Evolutionary conservation across 2,797 vertebrate genomes (phyloP).

Genomic region (Kryptopterus vitreolus): DNA sequence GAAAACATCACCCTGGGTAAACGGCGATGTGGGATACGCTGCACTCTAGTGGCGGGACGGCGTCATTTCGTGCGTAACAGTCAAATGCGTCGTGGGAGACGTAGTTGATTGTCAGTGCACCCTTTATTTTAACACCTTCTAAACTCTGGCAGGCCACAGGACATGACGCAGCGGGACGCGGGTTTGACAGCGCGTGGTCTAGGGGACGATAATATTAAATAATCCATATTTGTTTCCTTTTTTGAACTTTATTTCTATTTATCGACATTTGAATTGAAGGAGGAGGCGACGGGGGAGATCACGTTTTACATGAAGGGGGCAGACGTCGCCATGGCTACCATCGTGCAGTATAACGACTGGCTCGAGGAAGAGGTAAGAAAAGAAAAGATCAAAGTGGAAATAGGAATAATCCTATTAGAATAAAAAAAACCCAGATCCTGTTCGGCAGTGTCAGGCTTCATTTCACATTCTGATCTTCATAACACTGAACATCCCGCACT

Average conservation of each 20-base stretch:
- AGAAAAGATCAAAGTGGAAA: background rate
- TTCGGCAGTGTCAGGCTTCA: conserved; percentile 42
- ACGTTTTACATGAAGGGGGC: conserved; percentile 98
- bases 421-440: no score
- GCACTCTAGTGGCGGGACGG: no score
- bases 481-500: conserved; percentile 85
- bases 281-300: conserved; percentile 92
- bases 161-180: no score
- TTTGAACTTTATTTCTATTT: conserved; percentile 9
- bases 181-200: no score
- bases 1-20: no score
- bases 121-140: no score
- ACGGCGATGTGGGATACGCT: no score
- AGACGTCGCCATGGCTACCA: conserved; percentile 91
- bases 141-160: no score
- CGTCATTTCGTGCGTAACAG: no score
- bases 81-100: no score
- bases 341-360: conserved; percentile 99
- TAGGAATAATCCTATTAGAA: no score
- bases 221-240: background rate
- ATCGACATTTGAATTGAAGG: conserved; percentile 68
- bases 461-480: conserved; percentile 74
- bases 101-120: no score
- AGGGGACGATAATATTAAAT: background rate
- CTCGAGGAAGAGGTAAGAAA: conserved; percentile 94